Evolutionary conservation across 2,797 vertebrate species (phyloP).

Genomic region (Galago senegalensis): DNA sequence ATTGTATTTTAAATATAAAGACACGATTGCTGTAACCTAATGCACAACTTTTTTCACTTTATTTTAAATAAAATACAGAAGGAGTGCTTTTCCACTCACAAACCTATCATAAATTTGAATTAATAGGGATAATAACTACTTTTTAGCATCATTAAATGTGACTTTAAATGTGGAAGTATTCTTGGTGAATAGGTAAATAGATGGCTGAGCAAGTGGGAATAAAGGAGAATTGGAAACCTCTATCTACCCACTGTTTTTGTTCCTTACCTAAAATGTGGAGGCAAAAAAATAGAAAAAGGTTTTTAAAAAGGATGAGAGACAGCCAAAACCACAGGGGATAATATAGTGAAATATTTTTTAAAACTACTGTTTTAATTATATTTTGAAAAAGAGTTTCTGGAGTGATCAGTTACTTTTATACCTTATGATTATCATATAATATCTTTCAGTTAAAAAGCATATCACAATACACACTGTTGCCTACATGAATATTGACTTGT

Average conservation of each 20-base stretch:
- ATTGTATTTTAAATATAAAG: slow-evolving; percentile 66
- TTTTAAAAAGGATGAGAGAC: neutral
- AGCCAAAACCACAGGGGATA: slow-evolving; percentile 36
- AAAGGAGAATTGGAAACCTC: slow-evolving; percentile 47
- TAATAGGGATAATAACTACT: slow-evolving; percentile 82
- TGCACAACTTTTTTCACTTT: slow-evolving; percentile 83
- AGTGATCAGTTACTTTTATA: slow-evolving; percentile 44
- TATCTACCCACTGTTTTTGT: slow-evolving; percentile 39
- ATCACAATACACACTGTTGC: neutral
- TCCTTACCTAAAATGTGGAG: slow-evolving; percentile 67
- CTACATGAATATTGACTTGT: slow-evolving; percentile 54
- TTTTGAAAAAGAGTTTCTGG: slow-evolving; percentile 58
- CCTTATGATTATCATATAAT: neutral
- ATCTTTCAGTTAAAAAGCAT: slow-evolving; percentile 54
- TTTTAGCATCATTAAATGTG: slow-evolving; percentile 85
- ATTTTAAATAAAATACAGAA: slow-evolving; percentile 86
- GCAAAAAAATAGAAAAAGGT: slow-evolving; percentile 54
- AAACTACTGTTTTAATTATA: slow-evolving; percentile 70
- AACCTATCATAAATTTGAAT: slow-evolving; percentile 86
- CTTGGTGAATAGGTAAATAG: slow-evolving; percentile 74
- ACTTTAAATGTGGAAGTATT: slow-evolving; percentile 85
- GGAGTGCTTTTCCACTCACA: slow-evolving; percentile 85
- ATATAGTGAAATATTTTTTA: slow-evolving; percentile 34
- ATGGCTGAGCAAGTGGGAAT: slow-evolving; percentile 57
- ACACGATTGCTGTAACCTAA: slow-evolving; percentile 71